phyloP scores from a whole-genome alignment of 2,888 invertebrate genomes.

The Drosophila paucipuncta region DNA sequence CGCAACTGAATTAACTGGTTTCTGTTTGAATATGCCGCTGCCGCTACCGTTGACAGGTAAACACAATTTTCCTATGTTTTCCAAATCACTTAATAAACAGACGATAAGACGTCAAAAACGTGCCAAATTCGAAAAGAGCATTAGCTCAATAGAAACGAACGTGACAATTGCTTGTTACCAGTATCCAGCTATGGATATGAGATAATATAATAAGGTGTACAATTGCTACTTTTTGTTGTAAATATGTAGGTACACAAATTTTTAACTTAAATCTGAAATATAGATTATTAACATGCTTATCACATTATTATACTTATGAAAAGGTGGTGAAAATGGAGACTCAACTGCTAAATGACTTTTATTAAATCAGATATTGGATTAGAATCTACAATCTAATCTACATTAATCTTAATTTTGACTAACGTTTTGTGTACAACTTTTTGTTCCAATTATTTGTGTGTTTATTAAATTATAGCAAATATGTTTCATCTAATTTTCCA shows the following conservation, averaged over 20 bases:
- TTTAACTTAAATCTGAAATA: not conserved
- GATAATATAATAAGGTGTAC: not conserved
- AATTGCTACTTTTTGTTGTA: not conserved
- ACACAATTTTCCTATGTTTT: constrained; percentile 15
- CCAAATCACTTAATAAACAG: not conserved
- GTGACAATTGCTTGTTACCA: constrained; percentile 26
- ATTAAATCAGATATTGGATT: no score
- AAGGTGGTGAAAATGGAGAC: no score
- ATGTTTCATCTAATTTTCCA: no score
- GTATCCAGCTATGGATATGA: not conserved
- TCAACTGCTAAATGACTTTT: no score
- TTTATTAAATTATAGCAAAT: not conserved
- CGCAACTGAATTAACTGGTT: constrained; percentile 11
- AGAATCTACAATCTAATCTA: no score
- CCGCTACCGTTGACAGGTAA: constrained; percentile 22
- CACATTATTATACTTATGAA: no score
- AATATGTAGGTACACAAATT: not conserved
- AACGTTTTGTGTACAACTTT: not conserved
- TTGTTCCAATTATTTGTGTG: not conserved
- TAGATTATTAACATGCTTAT: no score
- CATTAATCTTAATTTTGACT: no score
- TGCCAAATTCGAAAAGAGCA: constrained; percentile 20
- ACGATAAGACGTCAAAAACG: constrained; percentile 30
- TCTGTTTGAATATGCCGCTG: constrained; percentile 11
- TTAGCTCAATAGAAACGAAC: constrained; percentile 23